Conservation (phyloP, 2,888 invertebrate species). For the Glaucopsyche alexis region DNA sequence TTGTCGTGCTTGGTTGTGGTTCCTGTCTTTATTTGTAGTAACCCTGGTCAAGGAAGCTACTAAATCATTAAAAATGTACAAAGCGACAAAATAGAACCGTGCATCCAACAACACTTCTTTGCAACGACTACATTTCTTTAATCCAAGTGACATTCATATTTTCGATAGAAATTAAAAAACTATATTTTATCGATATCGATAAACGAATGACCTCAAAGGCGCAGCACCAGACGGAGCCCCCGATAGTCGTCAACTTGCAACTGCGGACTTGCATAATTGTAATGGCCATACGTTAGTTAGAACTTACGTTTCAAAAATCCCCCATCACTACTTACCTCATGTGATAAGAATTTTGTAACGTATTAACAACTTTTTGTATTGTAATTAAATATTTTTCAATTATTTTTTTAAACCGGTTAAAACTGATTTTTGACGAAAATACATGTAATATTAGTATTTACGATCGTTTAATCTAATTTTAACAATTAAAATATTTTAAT, state of each 20-base stretch:
- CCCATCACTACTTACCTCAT: conserved; percentile 23
- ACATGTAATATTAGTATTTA: neutral
- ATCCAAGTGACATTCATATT: too few species aligned
- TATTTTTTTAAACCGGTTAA: neutral
- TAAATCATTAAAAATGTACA: too few species aligned
- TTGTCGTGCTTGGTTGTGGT: too few species aligned
- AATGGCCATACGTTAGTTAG: conserved; percentile 47
- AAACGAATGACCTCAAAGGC: conserved; percentile 59
- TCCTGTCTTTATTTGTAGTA: too few species aligned
- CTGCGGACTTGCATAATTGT: conserved; percentile 66
- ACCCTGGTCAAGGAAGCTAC: too few species aligned
- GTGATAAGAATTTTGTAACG: conserved; percentile 11
- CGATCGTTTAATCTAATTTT: conserved; percentile 6
- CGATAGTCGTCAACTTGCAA: conserved; percentile 51
- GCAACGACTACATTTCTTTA: neutral
- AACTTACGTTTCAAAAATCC: conserved; percentile 33
- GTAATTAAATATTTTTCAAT: conserved; percentile 1
- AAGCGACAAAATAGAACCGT: neutral
- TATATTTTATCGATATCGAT: conserved; percentile 58
- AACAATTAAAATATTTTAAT: neutral
- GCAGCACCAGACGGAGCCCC: conserved; percentile 54
- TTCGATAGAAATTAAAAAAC: neutral
- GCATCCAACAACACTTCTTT: neutral
- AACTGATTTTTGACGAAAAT: neutral
- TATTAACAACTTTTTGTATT: neutral